Evolutionary conservation across 2,113 vertebrate genomes (phyloP).

Genomic region (Misgurnus anguillicaudatus): DNA sequence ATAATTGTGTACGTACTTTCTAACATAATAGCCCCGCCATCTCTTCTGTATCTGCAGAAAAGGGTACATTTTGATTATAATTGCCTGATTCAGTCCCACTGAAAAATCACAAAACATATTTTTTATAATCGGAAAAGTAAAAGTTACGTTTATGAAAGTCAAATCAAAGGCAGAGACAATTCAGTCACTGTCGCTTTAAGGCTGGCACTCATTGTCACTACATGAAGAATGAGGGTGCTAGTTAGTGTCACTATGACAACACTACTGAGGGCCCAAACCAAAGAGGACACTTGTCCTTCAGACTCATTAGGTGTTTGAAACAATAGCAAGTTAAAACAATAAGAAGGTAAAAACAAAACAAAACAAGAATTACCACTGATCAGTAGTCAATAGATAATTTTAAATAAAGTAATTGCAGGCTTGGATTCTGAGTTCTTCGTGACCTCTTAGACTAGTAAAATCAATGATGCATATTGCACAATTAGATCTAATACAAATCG

Average conservation of each 20-base stretch:
- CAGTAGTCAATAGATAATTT: slow-evolving; percentile 95
- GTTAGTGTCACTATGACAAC: background rate
- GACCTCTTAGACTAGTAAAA: slow-evolving; percentile 98
- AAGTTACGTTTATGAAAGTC: slow-evolving; percentile 14
- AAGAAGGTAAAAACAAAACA: slow-evolving; percentile 76
- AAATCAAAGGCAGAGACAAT: slow-evolving; percentile 19
- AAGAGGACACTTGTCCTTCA: slow-evolving; percentile 86
- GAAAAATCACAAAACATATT: background rate
- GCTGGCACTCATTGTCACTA: slow-evolving; percentile 27
- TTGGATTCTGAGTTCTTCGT: slow-evolving; percentile 93
- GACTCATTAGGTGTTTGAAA: slow-evolving; percentile 93
- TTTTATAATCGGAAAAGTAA: background rate
- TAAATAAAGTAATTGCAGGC: slow-evolving; percentile 97
- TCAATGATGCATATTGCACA: slow-evolving; percentile 95
- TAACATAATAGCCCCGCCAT: slow-evolving; percentile 86
- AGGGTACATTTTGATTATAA: slow-evolving; percentile 36
- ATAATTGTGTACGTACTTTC: slow-evolving; percentile 88
- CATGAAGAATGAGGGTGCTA: slow-evolving; percentile 25
- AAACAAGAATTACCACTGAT: slow-evolving; percentile 99
- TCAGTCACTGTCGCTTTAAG: background rate
- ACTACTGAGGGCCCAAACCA: slow-evolving; percentile 54
- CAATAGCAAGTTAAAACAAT: slow-evolving; percentile 82
- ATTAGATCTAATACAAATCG: slow-evolving; percentile 94
- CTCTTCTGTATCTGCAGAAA: slow-evolving; percentile 84
- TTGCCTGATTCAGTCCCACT: background rate